A percentile compares a stretch with the other conserved stretches of the same genome.
Evolutionary conservation across 23 tunicate genomes (phyloP).

Genomic region (Trididemnum nubilum): DNA sequence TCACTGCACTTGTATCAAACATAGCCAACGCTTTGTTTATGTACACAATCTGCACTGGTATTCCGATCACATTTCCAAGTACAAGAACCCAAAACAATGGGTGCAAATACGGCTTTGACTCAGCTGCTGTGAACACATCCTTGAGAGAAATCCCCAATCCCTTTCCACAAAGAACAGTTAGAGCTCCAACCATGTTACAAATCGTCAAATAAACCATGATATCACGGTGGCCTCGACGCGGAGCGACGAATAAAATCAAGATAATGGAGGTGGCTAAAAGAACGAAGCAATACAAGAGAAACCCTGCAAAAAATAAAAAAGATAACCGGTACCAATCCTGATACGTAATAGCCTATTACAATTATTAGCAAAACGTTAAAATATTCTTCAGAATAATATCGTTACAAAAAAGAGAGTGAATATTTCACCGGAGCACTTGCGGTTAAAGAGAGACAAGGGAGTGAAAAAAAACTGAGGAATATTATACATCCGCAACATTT

Average conservation of each 20-base stretch:
- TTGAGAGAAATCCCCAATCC: slow-evolving; percentile 76
- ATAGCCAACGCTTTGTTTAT: slow-evolving; percentile 75
- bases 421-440: too few relatives aligned
- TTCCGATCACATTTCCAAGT: slow-evolving; percentile 53
- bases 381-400: too few relatives aligned
- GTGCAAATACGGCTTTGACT: slow-evolving; percentile 26
- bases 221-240: slow-evolving; percentile 62
- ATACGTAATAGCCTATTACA: background rate
- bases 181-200: slow-evolving; percentile 77
- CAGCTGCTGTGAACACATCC: slow-evolving; percentile 27
- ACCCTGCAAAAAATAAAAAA: slow-evolving; percentile 44
- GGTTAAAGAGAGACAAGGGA: too few relatives aligned
- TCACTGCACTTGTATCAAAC: slow-evolving; percentile 73
- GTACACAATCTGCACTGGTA: slow-evolving; percentile 66
- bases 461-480: too few relatives aligned
- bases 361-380: background rate
- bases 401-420: too few relatives aligned
- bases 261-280: slow-evolving; percentile 31
- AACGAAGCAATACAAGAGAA: slow-evolving; percentile 54
- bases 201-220: slow-evolving; percentile 78
- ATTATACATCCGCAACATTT: too few relatives aligned
- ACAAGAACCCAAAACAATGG: slow-evolving; percentile 76
- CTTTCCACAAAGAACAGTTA: slow-evolving; percentile 83
- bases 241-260: slow-evolving; percentile 53
- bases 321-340: too few relatives aligned